phyloP scores from a whole-genome alignment of 2,113 vertebrate species.

The Forbesichthys agassizii region DNA sequence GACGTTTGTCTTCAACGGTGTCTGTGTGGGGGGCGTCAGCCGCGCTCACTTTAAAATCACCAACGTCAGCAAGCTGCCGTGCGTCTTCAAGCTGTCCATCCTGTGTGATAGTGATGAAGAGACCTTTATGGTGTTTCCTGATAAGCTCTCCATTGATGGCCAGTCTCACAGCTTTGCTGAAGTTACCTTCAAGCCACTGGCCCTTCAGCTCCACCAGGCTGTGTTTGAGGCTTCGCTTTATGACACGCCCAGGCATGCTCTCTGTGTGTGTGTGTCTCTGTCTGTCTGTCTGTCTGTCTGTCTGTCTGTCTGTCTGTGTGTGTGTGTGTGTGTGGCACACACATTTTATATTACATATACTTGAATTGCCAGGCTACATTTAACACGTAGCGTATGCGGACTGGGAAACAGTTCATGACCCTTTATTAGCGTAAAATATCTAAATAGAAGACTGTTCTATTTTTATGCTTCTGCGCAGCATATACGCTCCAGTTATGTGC shows the following conservation, averaged over 20 bases:
- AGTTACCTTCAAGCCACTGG: slow-evolving; percentile 80
- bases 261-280: slow-evolving; percentile 47
- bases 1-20: slow-evolving; percentile 85
- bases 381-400: too few relatives aligned
- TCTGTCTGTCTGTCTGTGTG: slow-evolving; percentile 3
- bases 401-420: too few relatives aligned
- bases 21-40: slow-evolving; percentile 76
- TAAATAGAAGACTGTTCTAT: too few relatives aligned
- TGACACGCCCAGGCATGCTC: slow-evolving; percentile 60
- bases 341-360: too few relatives aligned
- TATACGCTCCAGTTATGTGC: too few relatives aligned
- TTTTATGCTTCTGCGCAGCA: too few relatives aligned
- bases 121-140: slow-evolving; percentile 72
- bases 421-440: too few relatives aligned
- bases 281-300: slow-evolving; percentile 50
- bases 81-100: slow-evolving; percentile 74
- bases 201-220: slow-evolving; percentile 80
- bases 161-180: slow-evolving; percentile 77
- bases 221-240: slow-evolving; percentile 82
- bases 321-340: background rate
- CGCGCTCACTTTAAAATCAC: slow-evolving; percentile 84
- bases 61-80: slow-evolving; percentile 81
- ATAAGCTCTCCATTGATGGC: slow-evolving; percentile 74
- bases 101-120: too few relatives aligned
- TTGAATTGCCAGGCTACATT: too few relatives aligned